Base-by-base conservation (phyloP, 2,113 vertebrate genomes). In the Osmerus mordax region DNA sequence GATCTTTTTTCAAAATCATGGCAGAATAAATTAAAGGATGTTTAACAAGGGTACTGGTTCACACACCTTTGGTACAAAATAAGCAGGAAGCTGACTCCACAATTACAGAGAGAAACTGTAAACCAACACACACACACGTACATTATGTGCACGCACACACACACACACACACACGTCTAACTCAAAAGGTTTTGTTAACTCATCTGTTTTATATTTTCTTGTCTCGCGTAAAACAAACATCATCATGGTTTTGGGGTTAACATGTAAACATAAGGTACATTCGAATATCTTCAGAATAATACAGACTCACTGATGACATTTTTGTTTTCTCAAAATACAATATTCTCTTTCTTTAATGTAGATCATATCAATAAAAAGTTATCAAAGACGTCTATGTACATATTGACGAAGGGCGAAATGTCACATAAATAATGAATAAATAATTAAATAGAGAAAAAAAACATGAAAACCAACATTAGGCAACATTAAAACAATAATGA, bases 191-290 rank as follows among this genome's bases (percentile, higher is more conserved):
- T 76, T 67, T 72, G 75, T 79, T 64, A 75, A 67, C 81, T 83
- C 65, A 68, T 78, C 77, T 85, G 84, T 74, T 79, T 82, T 76
- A 74, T 78, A 32, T 85, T 71, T 62, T 81, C 70, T 63, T 80
- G 75, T 83, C 64, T 79, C 69, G 81, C 64, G 54, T 83, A 69
- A 70, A 78, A 78, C 81, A 75, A 81, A 85, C 81, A 80, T 78
- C 36, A 85, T 86, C 64, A 83, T 79, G 84, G 73, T 84, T 88
- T 88, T 78, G 85, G 69, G 60, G 77, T 84, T 76, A 75, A 83
- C 79, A 77, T 85, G 72, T 83, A 85, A 89, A 88, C 80, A 86
- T 86, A 81, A 76, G 83, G 87, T 92, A 94, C 92, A 92, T 93
- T 93, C 92, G 90, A 79, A 90, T 85, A 89, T 89, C 82, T 79